phyloP scores from a whole-genome alignment of 1,140 invertebrate genomes.

The Drosophila obscura region DNA sequence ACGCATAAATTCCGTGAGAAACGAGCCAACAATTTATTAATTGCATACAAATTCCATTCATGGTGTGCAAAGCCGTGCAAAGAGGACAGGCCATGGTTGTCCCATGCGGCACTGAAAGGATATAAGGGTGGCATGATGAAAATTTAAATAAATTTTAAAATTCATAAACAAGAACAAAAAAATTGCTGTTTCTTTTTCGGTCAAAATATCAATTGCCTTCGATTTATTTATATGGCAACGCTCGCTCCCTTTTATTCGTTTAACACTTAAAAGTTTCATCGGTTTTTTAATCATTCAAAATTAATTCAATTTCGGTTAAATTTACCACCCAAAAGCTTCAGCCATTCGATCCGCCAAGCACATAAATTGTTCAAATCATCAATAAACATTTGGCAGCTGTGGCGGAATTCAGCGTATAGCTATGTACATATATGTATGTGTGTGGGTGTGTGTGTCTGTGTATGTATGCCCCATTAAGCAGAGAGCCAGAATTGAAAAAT shows the following conservation, averaged over 20 bases:
- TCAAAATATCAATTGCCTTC: not conserved
- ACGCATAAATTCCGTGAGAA: constrained; percentile 41
- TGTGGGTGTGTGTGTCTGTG: too few species aligned
- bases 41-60: constrained; percentile 31
- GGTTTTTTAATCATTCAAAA: constrained; percentile 15
- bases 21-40: constrained; percentile 43
- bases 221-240: not conserved
- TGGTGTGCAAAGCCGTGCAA: not conserved
- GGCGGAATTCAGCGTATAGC: constrained; percentile 11
- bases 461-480: constrained; percentile 22
- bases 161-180: too few species aligned
- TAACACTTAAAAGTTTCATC: not conserved
- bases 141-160: not conserved
- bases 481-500: constrained; percentile 44
- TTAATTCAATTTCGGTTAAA: constrained; percentile 30
- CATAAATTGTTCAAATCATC: constrained; percentile 35
- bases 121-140: not conserved
- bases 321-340: constrained; percentile 27
- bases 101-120: not conserved
- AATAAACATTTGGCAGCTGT: constrained; percentile 33
- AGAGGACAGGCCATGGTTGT: not conserved
- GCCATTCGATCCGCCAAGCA: constrained; percentile 5
- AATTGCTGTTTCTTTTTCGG: not conserved
- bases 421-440: too few species aligned
- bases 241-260: not conserved